Percentiles rank a stretch among this genome's conserved stretches.
phyloP scores from a whole-genome alignment of 2,113 vertebrate genomes.

The Serilophus lunatus region DNA sequence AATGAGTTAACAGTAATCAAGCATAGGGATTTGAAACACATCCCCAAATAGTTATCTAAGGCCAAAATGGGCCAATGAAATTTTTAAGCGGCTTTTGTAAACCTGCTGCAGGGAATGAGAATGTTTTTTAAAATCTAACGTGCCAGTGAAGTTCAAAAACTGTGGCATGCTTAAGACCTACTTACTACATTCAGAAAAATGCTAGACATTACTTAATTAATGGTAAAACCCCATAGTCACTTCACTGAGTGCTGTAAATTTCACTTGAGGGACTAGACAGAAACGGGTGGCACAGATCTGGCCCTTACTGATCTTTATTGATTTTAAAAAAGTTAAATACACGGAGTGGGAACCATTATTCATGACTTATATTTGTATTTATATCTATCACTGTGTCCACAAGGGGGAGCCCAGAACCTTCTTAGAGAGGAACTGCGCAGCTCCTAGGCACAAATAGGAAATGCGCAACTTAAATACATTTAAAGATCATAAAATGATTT shows the following conservation, averaged over 20 bases:
- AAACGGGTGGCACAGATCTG: neutral
- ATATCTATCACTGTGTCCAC: neutral
- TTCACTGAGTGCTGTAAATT: neutral
- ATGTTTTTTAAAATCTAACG: accelerated
- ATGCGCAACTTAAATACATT: neutral
- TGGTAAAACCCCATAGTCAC: neutral
- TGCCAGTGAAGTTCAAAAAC: neutral
- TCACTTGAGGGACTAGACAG: neutral
- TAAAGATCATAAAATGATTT: neutral
- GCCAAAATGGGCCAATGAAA: neutral
- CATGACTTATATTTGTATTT: accelerated
- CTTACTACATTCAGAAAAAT: neutral
- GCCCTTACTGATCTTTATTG: neutral
- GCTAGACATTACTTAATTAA: neutral
- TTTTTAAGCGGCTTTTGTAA: neutral
- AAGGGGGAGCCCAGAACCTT: neutral
- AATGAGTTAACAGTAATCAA: neutral
- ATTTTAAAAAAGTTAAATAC: neutral
- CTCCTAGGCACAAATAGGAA: neutral
- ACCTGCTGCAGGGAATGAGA: neutral
- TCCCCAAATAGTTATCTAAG: neutral
- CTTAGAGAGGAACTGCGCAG: neutral
- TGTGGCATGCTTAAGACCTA: neutral
- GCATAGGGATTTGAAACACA: neutral
- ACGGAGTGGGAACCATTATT: accelerated